These are phyloP conservation scores for Abscondita cerata DNA, from an alignment of 2,888 invertebrate species.

Conservation along the genomic window DNA sequence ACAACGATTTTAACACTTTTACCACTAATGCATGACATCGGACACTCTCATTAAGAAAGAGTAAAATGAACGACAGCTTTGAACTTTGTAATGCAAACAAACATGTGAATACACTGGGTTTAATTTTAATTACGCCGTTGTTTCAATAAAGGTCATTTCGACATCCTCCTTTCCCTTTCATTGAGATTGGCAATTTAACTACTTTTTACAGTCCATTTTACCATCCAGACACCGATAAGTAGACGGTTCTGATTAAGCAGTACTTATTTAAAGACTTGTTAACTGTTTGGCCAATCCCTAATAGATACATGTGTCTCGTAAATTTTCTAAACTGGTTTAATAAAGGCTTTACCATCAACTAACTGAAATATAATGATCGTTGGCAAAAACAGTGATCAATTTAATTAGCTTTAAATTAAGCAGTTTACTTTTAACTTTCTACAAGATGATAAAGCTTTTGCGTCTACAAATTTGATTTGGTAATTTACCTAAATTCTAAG, in stretches of 20 bases:
- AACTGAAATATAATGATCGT: no score
- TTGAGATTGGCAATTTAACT: constrained; percentile 21
- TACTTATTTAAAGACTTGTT: constrained; percentile 39
- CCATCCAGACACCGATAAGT: constrained; percentile 28
- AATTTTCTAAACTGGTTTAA: constrained; percentile 34
- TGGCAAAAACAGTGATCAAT: no score
- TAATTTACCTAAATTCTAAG: no score
- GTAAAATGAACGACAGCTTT: constrained; percentile 30
- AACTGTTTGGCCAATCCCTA: constrained; percentile 35
- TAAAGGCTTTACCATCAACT: not conserved
- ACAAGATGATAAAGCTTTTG: no score
- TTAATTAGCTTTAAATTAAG: no score
- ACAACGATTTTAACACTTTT: constrained; percentile 22
- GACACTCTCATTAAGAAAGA: constrained; percentile 35
- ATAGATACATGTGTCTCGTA: constrained; percentile 31
- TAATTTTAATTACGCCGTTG: no score
- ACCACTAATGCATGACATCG: constrained; percentile 35
- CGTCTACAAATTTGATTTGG: no score
- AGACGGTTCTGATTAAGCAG: constrained; percentile 37
- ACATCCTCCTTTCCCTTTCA: no score
- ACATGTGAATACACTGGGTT: constrained; percentile 10
- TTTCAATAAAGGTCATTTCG: not conserved
- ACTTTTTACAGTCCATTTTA: constrained; percentile 24
- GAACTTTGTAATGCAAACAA: constrained; percentile 27
- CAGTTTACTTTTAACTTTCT: no score